These are phyloP conservation scores for Xestia sexstrigata DNA, from an alignment of 2,888 invertebrate genomes.

Conservation along the genomic window DNA sequence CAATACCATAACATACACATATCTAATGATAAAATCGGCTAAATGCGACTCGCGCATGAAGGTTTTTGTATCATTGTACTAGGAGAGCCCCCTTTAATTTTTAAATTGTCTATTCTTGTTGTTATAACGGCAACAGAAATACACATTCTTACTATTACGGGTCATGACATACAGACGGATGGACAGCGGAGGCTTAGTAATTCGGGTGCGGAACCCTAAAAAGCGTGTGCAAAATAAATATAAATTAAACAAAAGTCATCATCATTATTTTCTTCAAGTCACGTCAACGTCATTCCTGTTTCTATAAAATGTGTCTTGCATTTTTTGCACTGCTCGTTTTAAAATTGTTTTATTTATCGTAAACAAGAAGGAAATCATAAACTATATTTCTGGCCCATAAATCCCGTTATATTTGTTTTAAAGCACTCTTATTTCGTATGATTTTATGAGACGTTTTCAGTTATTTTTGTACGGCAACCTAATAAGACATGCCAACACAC, in stretches of 20 bases:
- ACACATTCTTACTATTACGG: too few species aligned
- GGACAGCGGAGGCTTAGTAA: too few species aligned
- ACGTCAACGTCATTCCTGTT: slow-evolving; percentile 23
- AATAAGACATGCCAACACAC: not conserved
- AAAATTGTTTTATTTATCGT: slow-evolving; percentile 51
- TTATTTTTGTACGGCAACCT: slow-evolving; percentile 32
- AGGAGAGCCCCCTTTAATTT: too few species aligned
- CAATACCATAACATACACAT: too few species aligned
- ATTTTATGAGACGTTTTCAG: slow-evolving; percentile 18
- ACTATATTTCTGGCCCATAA: slow-evolving; percentile 41
- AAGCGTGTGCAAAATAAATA: not conserved
- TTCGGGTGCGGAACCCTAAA: too few species aligned
- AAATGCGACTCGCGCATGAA: too few species aligned
- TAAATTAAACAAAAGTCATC: not conserved
- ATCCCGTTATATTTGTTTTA: slow-evolving; percentile 52
- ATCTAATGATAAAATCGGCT: too few species aligned
- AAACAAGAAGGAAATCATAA: slow-evolving; percentile 56
- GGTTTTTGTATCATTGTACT: too few species aligned
- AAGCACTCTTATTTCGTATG: slow-evolving; percentile 33
- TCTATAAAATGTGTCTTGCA: slow-evolving; percentile 20
- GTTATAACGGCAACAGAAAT: too few species aligned
- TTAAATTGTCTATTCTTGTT: too few species aligned
- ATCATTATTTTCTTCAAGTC: slow-evolving; percentile 10
- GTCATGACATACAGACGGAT: too few species aligned
- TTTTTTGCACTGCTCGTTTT: slow-evolving; percentile 19